Evolutionary conservation across 2,888 invertebrate genomes (phyloP).

Genomic region (Protula sp.): DNA sequence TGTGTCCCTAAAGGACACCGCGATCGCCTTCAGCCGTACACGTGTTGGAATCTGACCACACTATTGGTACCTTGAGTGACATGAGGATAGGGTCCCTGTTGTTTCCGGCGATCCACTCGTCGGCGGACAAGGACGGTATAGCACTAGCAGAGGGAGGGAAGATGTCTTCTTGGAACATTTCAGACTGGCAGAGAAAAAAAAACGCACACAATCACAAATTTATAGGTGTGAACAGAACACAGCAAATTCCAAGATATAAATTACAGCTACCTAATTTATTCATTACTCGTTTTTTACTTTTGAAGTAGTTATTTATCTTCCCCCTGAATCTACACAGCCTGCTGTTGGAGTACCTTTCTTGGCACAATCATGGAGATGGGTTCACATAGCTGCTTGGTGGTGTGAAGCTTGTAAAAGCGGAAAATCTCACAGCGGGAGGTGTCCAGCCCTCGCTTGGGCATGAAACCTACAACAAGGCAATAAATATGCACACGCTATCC

Average conservation of each 20-base stretch:
- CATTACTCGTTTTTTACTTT: too few relatives aligned
- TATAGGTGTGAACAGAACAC: background rate
- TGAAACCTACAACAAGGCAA: constrained; percentile 60
- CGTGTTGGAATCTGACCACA: too few relatives aligned
- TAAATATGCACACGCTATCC: background rate
- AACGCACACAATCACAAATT: background rate
- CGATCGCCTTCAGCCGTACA: too few relatives aligned
- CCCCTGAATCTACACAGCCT: too few relatives aligned
- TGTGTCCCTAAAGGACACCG: too few relatives aligned
- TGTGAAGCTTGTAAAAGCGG: constrained; percentile 89
- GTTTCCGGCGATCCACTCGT: constrained; percentile 78
- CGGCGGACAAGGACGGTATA: constrained; percentile 80
- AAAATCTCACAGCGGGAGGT: constrained; percentile 89
- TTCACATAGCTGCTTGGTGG: constrained; percentile 69
- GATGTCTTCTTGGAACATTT: constrained; percentile 93
- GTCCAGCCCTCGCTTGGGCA: constrained; percentile 97
- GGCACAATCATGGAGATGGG: constrained; percentile 97
- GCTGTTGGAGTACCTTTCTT: constrained; percentile 80
- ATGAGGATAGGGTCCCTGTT: constrained; percentile 87
- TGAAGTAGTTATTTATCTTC: too few relatives aligned
- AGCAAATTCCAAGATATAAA: background rate
- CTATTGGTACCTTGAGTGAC: constrained; percentile 68
- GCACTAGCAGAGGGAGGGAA: constrained; percentile 93
- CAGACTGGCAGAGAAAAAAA: constrained; percentile 63
- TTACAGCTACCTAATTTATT: background rate